These are phyloP conservation scores for Bathybates hornii DNA, from an alignment of 2,113 vertebrate genomes.

Conservation along the genomic window DNA sequence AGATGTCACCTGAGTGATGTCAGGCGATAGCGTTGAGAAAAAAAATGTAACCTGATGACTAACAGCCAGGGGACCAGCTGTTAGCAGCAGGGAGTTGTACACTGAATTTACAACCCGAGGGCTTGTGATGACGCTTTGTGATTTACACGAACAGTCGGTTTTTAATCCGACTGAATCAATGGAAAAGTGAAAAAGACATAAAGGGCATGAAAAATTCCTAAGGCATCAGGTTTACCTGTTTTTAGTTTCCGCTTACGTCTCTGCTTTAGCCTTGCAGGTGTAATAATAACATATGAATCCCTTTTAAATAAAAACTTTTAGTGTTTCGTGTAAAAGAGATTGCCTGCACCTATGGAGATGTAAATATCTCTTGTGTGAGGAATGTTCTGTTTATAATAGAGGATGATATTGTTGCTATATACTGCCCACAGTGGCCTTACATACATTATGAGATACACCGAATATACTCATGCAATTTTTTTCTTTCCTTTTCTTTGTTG, in stretches of 20 bases:
- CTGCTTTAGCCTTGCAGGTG: not conserved
- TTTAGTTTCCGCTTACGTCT: not conserved
- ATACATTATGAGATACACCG: not conserved
- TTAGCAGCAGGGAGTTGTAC: not conserved
- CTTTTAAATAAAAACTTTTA: not conserved
- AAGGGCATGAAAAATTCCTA: not conserved
- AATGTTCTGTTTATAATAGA: not conserved
- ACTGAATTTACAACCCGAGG: not conserved
- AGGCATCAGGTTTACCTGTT: not conserved
- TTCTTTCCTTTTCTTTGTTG: not conserved
- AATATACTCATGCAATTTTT: not conserved
- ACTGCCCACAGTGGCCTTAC: not conserved
- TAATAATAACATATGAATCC: not conserved
- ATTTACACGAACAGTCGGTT: not conserved
- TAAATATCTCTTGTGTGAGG: not conserved
- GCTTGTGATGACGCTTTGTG: not conserved
- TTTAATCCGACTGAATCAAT: not conserved
- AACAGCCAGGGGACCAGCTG: conserved; percentile 23
- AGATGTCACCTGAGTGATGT: not conserved
- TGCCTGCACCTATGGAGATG: not conserved
- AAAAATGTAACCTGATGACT: not conserved
- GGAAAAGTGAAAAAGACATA: not conserved
- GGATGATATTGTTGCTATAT: not conserved
- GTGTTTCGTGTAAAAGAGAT: not conserved
- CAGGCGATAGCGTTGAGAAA: not conserved